These are phyloP conservation scores for Epinephelus moara DNA, from an alignment of 2,113 vertebrate species.

Conservation along the genomic window DNA sequence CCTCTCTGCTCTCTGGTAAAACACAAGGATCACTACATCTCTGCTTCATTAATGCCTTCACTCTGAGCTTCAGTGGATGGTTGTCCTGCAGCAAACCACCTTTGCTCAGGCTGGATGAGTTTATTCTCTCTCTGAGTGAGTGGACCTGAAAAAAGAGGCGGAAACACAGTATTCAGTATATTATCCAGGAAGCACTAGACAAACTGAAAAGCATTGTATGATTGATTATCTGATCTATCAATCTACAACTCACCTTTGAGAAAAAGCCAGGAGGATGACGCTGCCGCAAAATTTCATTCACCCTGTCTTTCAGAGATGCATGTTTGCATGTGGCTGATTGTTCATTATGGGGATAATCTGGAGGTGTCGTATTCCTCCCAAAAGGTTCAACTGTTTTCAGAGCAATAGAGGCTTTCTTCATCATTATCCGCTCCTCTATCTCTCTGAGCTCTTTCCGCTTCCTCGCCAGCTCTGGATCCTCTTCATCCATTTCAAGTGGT, in stretches of 20 bases:
- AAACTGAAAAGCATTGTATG: neutral
- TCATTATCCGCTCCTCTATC: constrained; percentile 61
- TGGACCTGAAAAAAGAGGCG: constrained; percentile 13
- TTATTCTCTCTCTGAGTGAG: neutral
- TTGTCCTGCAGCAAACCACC: neutral
- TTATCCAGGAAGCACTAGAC: neutral
- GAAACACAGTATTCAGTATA: neutral
- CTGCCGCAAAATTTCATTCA: constrained; percentile 61
- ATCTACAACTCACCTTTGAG: constrained; percentile 48
- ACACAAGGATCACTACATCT: rapidly evolving
- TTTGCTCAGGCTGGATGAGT: neutral
- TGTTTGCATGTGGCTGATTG: neutral
- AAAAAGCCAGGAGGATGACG: neutral
- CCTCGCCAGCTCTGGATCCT: constrained; percentile 58
- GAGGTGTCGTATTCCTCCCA: neutral
- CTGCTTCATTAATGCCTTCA: constrained; percentile 54
- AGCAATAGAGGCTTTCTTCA: constrained; percentile 57
- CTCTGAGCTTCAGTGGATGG: constrained; percentile 70
- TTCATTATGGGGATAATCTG: rapidly evolving
- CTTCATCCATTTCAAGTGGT: neutral
- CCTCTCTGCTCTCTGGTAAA: constrained; percentile 14
- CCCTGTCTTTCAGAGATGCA: constrained; percentile 60
- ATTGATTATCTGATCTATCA: neutral
- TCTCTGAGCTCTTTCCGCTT: constrained; percentile 54
- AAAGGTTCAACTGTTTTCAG: constrained; percentile 21